Evolutionary conservation across 1,140 invertebrate species (phyloP), one percentile per base, ranked within the genome.

Genomic region (Hycleus cichorii): DNA sequence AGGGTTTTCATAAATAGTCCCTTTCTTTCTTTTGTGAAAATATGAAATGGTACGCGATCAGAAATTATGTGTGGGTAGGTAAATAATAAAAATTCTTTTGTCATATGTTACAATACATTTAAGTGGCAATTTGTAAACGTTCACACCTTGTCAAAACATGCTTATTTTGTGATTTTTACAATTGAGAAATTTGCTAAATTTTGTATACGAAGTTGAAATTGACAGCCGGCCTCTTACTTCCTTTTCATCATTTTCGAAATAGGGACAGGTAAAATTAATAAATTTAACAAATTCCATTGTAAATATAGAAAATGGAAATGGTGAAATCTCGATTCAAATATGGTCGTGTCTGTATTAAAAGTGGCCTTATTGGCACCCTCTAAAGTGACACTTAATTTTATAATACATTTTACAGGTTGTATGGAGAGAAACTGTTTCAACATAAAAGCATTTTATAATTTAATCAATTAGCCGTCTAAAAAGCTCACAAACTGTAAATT

Each of bases 361-460:
- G 64, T 67, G 47, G 57, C 59, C 58, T 65, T 65, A 63, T 59
- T 48, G 58, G 48, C 62, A 54, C 60, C 65, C 60, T 64, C 32
- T 32, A 60, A 62, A 63, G 59, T 57, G 57, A 62, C 61, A 63
- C 57, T 43, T 65, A 65, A 67, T 67, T 64, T 65, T 62, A 65
- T 67, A 67, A 67, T 65, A 62, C 49, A 63, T 67, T 65, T 32
- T 65, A 67, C 58, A 45, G 58, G 58, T 65, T 65, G 61, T 63
- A 65, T 65, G 65, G 60, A 65, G 65, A 64, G 65, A 58, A 64
- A 67, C 58, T 60, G 55, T 54, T 64, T 42, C 51, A 50, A 57
- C 56, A 58, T 58, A 61, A 64, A 64, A 67, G 63, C 60, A 59
- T 55, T 60, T 50, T 46, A 48, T 67, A 67, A 67, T 65, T 65